Base-by-base conservation (phyloP, 2,797 vertebrate species). In the Myotis daubentonii region DNA sequence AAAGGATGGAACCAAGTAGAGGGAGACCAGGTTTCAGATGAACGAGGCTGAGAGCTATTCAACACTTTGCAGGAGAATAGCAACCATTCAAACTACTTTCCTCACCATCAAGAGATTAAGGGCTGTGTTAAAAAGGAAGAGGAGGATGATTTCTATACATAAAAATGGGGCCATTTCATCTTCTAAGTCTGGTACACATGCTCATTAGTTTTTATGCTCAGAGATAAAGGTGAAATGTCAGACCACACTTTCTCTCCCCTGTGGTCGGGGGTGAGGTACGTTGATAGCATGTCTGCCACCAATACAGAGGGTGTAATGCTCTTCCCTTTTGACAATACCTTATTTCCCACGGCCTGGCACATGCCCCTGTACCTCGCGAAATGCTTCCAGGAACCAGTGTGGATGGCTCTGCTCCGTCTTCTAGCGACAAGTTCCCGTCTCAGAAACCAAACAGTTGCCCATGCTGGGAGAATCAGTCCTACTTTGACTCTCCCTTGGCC, bases 371-470 rank as follows among this genome's bases (percentile, higher is more conserved):
- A 91, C 41, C 30, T 91, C 66, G 93, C 44, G 19, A 96, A 95
- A 94, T 55, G 75, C 30, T 93, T 75, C 55, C 49, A 92, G 71
- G 53, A 92, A 65, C 65, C 51, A 74, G 36, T 89, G 49, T 28
- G 83, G 28, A 74, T 76, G 60, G 53, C 41, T 94, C 80, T 49
- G 47, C 36, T 95, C 70, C 49, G 36, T 87, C 49, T 91, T 66
- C 44, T 87, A 78, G 20, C 72, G 66, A 84, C 87, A 95, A 89
- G n/a, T 47, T 90, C 12, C 55, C 92, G 71, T 80, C 19, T 79
- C 72, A 82, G 65, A 66, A 93, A 90, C 38, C 55, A 92, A 96
- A 89, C 30, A 82, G 36, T 41, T 94, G 62, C 70, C 23, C 11
- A 51, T 11, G n/a, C 23, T 80, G 36, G 53, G 28, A 74, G 68